These are phyloP conservation scores for Rhineura floridana DNA, from an alignment of 2,113 vertebrate species.

Conservation along the genomic window DNA sequence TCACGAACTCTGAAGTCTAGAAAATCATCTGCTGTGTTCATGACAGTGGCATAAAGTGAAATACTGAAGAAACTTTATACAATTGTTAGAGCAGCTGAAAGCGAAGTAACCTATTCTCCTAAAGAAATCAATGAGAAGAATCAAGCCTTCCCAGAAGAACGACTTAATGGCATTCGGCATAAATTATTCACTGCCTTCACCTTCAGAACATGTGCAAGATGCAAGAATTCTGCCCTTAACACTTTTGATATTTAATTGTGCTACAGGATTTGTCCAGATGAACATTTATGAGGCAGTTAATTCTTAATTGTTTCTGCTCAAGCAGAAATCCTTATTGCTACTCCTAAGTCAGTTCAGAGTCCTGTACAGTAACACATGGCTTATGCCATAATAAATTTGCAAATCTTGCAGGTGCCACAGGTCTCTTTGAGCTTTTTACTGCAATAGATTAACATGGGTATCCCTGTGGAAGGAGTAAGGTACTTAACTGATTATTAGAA, in stretches of 20 bases:
- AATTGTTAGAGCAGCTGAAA: not conserved
- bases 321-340: not conserved
- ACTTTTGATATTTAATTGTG: constrained; percentile 5
- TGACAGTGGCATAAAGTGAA: not conserved
- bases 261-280: not conserved
- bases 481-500: not conserved
- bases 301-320: not conserved
- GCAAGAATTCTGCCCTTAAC: not conserved
- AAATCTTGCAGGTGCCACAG: too few species aligned
- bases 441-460: not conserved
- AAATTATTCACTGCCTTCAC: constrained; percentile 44
- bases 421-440: not conserved
- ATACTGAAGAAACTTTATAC: not conserved
- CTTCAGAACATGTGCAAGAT: not conserved
- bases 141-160: constrained; percentile 36
- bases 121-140: constrained; percentile 30
- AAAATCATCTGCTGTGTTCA: not conserved
- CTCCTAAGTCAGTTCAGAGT: not conserved
- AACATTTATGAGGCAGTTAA: constrained; percentile 19
- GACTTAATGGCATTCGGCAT: constrained; percentile 38
- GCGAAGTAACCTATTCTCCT: not conserved
- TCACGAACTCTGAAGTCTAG: not conserved
- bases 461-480: not conserved
- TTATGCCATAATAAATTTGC: not conserved
- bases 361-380: not conserved